Evolutionary conservation across 2,113 vertebrate genomes (phyloP).

Genomic region (Micronycteris hirsuta): DNA sequence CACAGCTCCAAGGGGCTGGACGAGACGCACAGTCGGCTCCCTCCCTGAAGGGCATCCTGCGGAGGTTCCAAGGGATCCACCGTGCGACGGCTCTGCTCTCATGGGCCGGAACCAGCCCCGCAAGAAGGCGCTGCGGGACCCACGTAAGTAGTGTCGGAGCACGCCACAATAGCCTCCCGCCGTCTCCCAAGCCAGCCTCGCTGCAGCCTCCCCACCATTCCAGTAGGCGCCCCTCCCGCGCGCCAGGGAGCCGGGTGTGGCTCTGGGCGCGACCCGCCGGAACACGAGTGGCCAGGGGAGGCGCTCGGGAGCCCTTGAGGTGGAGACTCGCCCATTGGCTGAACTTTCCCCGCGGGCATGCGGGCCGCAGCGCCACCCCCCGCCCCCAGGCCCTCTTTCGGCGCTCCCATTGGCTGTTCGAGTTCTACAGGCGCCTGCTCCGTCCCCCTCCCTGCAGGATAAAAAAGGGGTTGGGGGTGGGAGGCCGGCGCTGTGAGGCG

Average conservation of each 20-base stretch:
- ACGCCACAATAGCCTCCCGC: not conserved
- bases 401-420: constrained; percentile 43
- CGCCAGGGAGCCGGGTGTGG: constrained; percentile 27
- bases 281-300: not conserved
- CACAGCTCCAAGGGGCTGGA: not conserved
- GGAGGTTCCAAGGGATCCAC: not conserved
- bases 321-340: constrained; percentile 50
- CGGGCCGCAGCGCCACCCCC: constrained; percentile 17
- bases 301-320: not conserved
- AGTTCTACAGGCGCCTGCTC: not conserved
- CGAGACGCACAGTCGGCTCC: not conserved
- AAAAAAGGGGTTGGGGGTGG: not conserved
- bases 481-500: not conserved
- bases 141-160: not conserved
- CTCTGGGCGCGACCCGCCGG: not conserved
- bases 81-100: not conserved
- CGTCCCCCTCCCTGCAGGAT: not conserved
- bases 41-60: not conserved
- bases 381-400: not conserved
- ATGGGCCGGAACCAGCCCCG: too few species aligned
- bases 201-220: not conserved
- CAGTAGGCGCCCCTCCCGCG: not conserved
- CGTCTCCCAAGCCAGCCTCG: fast-evolving
- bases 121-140: not conserved
- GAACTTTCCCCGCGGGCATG: not conserved